These are phyloP conservation scores for Todiramphus chloris DNA, from an alignment of 2,113 vertebrate species.

Conservation along the genomic window DNA sequence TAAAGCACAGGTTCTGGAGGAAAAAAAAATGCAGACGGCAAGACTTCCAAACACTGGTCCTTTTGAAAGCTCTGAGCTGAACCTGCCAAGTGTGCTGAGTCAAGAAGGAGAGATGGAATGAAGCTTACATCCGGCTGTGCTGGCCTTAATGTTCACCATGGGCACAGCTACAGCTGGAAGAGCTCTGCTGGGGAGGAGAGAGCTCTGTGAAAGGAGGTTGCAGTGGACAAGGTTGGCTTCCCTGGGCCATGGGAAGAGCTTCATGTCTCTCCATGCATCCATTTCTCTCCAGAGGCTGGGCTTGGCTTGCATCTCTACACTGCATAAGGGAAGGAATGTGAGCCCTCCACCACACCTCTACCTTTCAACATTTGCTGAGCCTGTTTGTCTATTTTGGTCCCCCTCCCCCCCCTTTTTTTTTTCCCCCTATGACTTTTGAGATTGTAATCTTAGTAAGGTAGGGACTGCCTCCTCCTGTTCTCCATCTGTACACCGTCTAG, in stretches of 20 bases:
- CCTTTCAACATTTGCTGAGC: conserved; percentile 46
- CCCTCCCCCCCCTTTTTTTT: background rate
- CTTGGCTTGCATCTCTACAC: background rate
- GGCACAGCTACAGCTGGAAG: background rate
- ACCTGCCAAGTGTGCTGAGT: background rate
- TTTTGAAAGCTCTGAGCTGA: background rate
- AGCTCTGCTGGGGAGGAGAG: background rate
- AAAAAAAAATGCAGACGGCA: background rate
- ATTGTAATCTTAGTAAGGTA: conserved; percentile 10
- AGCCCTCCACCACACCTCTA: conserved; percentile 50
- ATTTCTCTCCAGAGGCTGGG: background rate
- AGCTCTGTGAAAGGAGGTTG: background rate
- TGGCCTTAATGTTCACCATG: background rate
- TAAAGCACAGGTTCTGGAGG: background rate
- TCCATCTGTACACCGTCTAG: background rate
- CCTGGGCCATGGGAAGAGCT: background rate
- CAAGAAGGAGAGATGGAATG: background rate
- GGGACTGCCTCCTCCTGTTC: background rate
- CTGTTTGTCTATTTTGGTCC: conserved; percentile 34
- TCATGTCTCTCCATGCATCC: background rate
- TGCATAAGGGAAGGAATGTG: background rate
- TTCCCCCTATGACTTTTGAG: background rate
- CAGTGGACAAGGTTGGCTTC: background rate
- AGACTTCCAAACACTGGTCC: background rate
- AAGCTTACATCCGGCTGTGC: background rate